Conservation (phyloP, 2,113 vertebrate genomes). For the Ptychochromis oligacanthus region DNA sequence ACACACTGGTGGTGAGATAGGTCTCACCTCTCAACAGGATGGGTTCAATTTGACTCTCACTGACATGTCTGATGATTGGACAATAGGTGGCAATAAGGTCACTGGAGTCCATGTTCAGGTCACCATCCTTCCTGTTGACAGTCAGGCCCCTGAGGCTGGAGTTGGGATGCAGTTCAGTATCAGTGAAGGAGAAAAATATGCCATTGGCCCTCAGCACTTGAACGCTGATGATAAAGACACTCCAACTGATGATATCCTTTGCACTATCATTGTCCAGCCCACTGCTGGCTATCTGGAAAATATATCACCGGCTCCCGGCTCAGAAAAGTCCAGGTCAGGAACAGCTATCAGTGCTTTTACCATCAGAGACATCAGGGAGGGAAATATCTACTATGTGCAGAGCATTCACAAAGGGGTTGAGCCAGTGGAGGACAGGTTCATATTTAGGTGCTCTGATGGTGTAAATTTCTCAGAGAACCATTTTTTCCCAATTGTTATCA, state of each 20-base stretch:
- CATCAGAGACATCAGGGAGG: conserved; percentile 86
- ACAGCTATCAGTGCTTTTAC: conserved; percentile 91
- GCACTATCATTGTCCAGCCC: conserved; percentile 90
- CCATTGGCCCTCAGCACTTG: conserved; percentile 82
- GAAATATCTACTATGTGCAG: conserved; percentile 91
- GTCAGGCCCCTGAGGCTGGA: conserved; percentile 85
- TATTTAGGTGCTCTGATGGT: conserved; percentile 94
- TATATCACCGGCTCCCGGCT: conserved; percentile 94
- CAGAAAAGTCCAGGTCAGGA: conserved; percentile 93
- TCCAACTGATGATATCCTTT: conserved; percentile 88
- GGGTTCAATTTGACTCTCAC: conserved; percentile 92
- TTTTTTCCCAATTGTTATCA: conserved; percentile 88
- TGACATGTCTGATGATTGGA: conserved; percentile 90
- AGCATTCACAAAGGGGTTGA: conserved; percentile 92
- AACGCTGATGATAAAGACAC: conserved; percentile 87
- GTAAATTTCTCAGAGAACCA: conserved; percentile 89
- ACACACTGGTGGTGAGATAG: conserved; percentile 91
- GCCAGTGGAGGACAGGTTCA: conserved; percentile 90
- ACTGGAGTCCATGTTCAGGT: conserved; percentile 86
- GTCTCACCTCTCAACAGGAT: conserved; percentile 83
- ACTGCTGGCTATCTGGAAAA: conserved; percentile 92
- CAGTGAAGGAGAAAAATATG: conserved; percentile 85
- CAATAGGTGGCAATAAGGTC: conserved; percentile 82
- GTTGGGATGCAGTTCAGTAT: conserved; percentile 85
- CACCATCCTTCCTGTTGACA: conserved; percentile 93